Evolutionary conservation across 2,888 invertebrate species (phyloP).

Genomic region (Oeneis ivallda): DNA sequence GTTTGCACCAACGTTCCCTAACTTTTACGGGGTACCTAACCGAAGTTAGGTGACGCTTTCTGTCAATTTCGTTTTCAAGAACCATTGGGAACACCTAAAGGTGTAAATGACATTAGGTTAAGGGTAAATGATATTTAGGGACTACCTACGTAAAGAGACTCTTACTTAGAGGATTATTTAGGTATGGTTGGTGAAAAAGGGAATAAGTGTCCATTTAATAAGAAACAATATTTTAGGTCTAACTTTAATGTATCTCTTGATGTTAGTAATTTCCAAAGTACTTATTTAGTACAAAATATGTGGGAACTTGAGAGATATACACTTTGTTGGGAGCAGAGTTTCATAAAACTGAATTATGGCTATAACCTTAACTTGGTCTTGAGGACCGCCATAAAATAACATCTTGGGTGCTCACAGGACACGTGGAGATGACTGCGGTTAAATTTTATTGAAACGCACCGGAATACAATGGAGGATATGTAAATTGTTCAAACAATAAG

Average conservation of each 20-base stretch:
- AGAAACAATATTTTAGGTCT: slow-evolving; percentile 10
- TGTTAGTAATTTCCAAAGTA: slow-evolving; percentile 13
- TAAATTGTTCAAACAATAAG: slow-evolving; percentile 53
- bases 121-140: no score
- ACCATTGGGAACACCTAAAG: no score
- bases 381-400: slow-evolving; percentile 75
- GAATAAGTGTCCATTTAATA: neutral
- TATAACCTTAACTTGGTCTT: slow-evolving; percentile 76
- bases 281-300: slow-evolving; percentile 56
- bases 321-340: slow-evolving; percentile 77
- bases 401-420: slow-evolving; percentile 72
- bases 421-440: slow-evolving; percentile 70
- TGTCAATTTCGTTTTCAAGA: no score
- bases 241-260: neutral
- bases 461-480: slow-evolving; percentile 71
- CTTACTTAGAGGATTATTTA: no score
- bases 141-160: no score
- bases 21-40: no score
- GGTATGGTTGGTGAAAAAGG: no score
- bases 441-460: slow-evolving; percentile 75
- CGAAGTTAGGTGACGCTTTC: no score
- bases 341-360: slow-evolving; percentile 80
- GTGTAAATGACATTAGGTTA: no score
- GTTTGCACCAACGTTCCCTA: no score
- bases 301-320: slow-evolving; percentile 68